Conservation (phyloP, 1,140 invertebrate genomes). For the Leptestheria dahalacensis region DNA sequence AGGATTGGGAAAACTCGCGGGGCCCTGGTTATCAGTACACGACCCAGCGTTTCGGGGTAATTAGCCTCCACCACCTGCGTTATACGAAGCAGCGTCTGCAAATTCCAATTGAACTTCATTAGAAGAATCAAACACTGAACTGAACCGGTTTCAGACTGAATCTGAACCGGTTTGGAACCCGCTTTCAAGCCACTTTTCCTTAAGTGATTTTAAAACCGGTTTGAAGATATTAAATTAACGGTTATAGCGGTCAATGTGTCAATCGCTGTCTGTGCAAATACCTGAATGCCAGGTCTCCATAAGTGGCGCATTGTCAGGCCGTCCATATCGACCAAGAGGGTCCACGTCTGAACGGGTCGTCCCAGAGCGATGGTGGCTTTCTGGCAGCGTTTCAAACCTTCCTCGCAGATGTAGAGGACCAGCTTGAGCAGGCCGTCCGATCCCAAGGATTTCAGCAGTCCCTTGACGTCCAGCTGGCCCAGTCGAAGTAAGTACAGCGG, state of each 20-base stretch:
- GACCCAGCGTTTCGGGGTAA: slow-evolving; percentile 90
- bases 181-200: too few relatives aligned
- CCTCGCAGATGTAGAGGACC: slow-evolving; percentile 74
- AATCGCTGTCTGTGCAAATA: slow-evolving; percentile 22
- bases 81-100: slow-evolving; percentile 62
- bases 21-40: slow-evolving; percentile 70
- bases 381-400: slow-evolving; percentile 63
- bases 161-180: too few relatives aligned
- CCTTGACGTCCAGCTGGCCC: slow-evolving; percentile 91
- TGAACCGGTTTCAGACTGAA: too few relatives aligned
- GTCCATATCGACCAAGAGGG: slow-evolving; percentile 80
- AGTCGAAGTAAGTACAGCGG: slow-evolving; percentile 77
- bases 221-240: too few relatives aligned
- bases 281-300: slow-evolving; percentile 80
- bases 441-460: slow-evolving; percentile 76
- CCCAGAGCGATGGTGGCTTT: slow-evolving; percentile 57
- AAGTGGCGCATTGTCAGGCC: slow-evolving; percentile 89
- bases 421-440: slow-evolving; percentile 81
- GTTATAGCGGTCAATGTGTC: too few relatives aligned
- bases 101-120: slow-evolving; percentile 6
- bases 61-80: slow-evolving; percentile 91
- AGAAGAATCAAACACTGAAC: too few relatives aligned
- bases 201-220: too few relatives aligned
- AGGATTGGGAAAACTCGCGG: slow-evolving; percentile 87
- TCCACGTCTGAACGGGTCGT: slow-evolving; percentile 73